These are phyloP conservation scores for Psylliodes chrysocephalus DNA, from an alignment of 2,888 invertebrate species.

Conservation along the genomic window DNA sequence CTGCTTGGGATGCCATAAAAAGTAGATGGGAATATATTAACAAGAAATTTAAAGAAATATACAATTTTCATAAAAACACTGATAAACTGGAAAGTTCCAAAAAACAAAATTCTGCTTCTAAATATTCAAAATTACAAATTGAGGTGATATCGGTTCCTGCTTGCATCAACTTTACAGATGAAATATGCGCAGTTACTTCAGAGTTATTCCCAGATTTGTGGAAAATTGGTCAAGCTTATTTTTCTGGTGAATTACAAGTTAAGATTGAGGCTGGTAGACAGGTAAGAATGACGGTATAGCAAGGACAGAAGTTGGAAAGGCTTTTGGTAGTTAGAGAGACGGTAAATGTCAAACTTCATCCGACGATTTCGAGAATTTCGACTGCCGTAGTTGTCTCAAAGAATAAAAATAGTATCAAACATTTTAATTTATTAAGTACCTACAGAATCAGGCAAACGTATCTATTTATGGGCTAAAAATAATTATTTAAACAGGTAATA, in stretches of 20 bases:
- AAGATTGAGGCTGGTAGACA: conserved; percentile 77
- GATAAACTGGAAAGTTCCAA: conserved; percentile 58
- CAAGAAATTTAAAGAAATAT: conserved; percentile 72
- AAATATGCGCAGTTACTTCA: conserved; percentile 78
- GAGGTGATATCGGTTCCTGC: conserved; percentile 69
- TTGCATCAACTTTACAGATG: conserved; percentile 78
- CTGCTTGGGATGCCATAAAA: conserved; percentile 95
- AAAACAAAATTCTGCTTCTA: conserved; percentile 50
- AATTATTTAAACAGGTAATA: too few relatives aligned
- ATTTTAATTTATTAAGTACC: too few relatives aligned
- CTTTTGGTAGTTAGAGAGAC: too few relatives aligned
- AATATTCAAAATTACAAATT: conserved; percentile 53
- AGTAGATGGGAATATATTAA: conserved; percentile 85
- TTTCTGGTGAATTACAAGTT: conserved; percentile 85
- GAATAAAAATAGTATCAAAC: too few relatives aligned
- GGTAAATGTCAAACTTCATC: too few relatives aligned
- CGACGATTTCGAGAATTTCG: too few relatives aligned
- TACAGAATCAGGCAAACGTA: too few relatives aligned
- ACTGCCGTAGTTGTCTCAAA: too few relatives aligned
- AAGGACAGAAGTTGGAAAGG: too few relatives aligned
- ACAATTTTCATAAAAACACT: conserved; percentile 71
- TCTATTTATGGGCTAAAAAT: too few relatives aligned
- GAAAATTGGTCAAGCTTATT: conserved; percentile 95
- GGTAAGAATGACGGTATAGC: too few relatives aligned
- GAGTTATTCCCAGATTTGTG: conserved; percentile 90